Conservation (phyloP, 2,113 vertebrate species). For the Xiphophorus maculatus region DNA sequence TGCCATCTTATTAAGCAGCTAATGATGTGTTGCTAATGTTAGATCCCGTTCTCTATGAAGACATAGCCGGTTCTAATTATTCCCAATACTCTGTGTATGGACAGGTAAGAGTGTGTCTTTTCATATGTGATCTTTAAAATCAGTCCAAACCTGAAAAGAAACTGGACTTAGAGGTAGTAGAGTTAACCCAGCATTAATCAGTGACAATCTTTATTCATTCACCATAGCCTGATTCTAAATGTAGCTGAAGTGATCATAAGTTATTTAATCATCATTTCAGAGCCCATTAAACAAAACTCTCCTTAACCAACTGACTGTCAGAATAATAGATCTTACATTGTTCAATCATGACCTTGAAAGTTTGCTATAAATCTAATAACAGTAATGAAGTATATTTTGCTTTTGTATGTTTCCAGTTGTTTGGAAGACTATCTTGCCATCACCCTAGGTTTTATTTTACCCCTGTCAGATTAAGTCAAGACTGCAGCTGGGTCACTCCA, state of each 20-base stretch:
- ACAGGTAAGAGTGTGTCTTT: neutral
- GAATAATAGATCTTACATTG: neutral
- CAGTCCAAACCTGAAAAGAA: no score
- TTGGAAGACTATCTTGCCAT: no score
- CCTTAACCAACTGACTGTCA: neutral
- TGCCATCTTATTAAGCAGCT: neutral
- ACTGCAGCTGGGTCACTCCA: no score
- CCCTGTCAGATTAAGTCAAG: no score
- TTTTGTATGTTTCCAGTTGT: no score
- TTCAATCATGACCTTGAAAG: neutral
- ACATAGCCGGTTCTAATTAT: neutral
- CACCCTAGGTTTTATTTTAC: no score
- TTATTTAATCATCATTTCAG: neutral
- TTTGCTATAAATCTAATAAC: neutral
- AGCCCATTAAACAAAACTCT: neutral
- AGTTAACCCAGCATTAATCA: neutral
- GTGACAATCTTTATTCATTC: neutral
- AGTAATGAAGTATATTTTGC: no score
- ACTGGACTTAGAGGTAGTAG: no score
- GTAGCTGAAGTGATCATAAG: neutral
- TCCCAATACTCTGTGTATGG: neutral
- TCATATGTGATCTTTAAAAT: neutral
- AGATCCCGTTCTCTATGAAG: neutral
- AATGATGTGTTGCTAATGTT: neutral
- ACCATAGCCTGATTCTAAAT: neutral